Evolutionary conservation across 2,113 vertebrate species (phyloP), one percentile per base, ranked within the genome.

Genomic region (Aix galericulata): DNA sequence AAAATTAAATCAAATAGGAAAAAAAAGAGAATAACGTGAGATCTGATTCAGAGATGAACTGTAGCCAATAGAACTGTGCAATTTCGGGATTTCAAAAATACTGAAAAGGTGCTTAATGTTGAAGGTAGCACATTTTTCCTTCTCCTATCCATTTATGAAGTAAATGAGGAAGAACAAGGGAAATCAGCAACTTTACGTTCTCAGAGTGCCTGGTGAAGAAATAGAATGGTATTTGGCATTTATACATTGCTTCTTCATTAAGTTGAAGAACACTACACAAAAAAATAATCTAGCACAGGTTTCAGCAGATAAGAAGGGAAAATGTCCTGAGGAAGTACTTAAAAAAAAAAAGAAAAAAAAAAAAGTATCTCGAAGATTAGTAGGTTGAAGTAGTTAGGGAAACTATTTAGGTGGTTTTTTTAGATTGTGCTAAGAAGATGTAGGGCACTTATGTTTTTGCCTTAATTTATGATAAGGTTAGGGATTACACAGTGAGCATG

Each of bases 271-370:
- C 10, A 40, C 6, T 67, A 31, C 9, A 11, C 52, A 69, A 52
- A 76, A 76, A 76, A 63, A 64, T 25, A 2, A n/a, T 11, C 13
- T 22, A 31, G 66, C 0, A 25, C 10, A 66, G 7, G 3, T 8
- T 59, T 5, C 2, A 56, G 48, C 8, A 3, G 42, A 12, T 23
- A 50, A 67, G 21, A 87, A 1, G 0, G 0, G 5, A 62, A 59
- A 36, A 63, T 58, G 77, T 21, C 42, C 6, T 40, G 27, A 52
- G 6, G 8, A 34, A 44, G 40, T 77, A 32, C 4, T 74, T 62
- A 0, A 60, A 72, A 60, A 60, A 72, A 60, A 60, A 67, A 40
- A 60, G 82, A 55, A 4, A 44, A 44, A 56, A 72, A 60, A 0
- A 60, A 85, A 59, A 4, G 1, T 36, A 10, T 55, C 21, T 59